Evolutionary conservation across 53 echinoderm and acorn worm species (phyloP).

Genomic region (Stichopus horrens): DNA sequence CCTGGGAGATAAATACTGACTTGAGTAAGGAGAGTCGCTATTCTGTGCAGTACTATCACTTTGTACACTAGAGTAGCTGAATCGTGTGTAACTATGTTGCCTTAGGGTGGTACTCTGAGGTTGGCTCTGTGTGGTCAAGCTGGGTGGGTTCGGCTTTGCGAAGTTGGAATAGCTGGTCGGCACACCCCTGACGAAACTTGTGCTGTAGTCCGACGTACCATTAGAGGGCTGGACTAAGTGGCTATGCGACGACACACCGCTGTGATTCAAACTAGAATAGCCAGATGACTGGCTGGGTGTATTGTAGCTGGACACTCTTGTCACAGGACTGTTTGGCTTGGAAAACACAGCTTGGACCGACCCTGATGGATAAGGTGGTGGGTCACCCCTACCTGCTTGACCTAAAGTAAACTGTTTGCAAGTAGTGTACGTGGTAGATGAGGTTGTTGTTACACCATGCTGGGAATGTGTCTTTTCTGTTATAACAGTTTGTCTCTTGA

Average conservation of each 20-base stretch:
- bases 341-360: not conserved
- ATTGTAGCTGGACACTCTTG: constrained; percentile 6
- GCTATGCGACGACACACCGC: not conserved
- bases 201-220: not conserved
- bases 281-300: not conserved
- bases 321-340: not conserved
- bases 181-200: not conserved
- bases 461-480: constrained; percentile 69
- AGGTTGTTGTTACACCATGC: constrained; percentile 59
- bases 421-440: constrained; percentile 64
- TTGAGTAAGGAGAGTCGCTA: not conserved
- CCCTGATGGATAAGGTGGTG: constrained; percentile 38
- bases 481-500: constrained; percentile 53
- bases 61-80: constrained; percentile 27
- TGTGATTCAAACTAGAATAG: not conserved
- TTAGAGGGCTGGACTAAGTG: not conserved
- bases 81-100: constrained; percentile 54
- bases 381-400: constrained; percentile 29
- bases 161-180: constrained; percentile 46
- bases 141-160: constrained; percentile 48
- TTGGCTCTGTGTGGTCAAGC: constrained; percentile 34
- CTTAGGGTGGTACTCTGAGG: constrained; percentile 37
- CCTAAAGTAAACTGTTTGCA: constrained; percentile 39
- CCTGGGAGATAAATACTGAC: constrained; percentile 12
- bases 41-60: constrained; percentile 9